phyloP scores from a whole-genome alignment of 2,113 vertebrate species.

The Phylloscopus trochiloides region DNA sequence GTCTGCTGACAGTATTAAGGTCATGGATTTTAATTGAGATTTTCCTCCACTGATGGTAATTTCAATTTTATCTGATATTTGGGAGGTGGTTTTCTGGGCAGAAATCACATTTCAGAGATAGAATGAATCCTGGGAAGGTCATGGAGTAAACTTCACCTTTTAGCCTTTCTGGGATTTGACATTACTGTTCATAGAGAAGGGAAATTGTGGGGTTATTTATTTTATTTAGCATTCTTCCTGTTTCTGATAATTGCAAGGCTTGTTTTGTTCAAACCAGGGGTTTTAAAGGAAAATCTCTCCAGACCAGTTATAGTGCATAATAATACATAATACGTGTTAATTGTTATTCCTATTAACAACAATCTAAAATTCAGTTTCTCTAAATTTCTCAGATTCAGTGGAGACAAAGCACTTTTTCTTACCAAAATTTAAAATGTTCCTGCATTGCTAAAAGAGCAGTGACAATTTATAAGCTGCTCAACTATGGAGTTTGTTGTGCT shows the following conservation, averaged over 20 bases:
- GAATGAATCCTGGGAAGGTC: neutral
- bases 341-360: neutral
- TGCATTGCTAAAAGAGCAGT: neutral
- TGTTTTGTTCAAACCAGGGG: neutral
- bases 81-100: neutral
- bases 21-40: neutral
- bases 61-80: neutral
- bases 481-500: slow-evolving; percentile 45
- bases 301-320: neutral
- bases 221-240: neutral
- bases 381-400: neutral
- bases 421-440: neutral
- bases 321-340: neutral
- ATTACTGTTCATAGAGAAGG: neutral
- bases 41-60: neutral
- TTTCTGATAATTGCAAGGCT: neutral
- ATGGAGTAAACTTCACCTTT: neutral
- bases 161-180: neutral
- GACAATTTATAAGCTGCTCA: slow-evolving; percentile 34
- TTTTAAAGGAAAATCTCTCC: neutral
- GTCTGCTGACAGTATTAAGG: neutral
- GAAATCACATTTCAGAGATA: neutral
- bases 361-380: neutral
- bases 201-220: neutral
- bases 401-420: slow-evolving; percentile 14